Percentiles rank a stretch among this genome's conserved stretches.
These are phyloP conservation scores for Cosmopolites sordidus DNA, from an alignment of 2,888 invertebrate genomes.

Conservation along the genomic window DNA sequence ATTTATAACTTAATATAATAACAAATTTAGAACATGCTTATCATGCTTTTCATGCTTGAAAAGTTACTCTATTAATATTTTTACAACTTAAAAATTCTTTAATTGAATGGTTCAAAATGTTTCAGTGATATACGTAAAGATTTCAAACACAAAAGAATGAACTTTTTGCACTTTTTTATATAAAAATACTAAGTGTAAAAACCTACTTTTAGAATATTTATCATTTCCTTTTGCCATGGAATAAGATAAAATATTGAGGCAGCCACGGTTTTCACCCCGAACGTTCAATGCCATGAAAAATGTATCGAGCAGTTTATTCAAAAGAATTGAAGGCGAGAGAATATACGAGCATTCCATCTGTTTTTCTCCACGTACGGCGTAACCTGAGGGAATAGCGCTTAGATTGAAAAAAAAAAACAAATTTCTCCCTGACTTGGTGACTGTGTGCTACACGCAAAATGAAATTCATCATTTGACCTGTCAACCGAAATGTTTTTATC, in stretches of 20 bases:
- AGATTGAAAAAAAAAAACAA: conserved; percentile 12
- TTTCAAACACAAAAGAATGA: too few species aligned
- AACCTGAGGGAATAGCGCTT: conserved; percentile 3
- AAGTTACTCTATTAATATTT: too few species aligned
- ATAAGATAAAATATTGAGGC: conserved; percentile 15
- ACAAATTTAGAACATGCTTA: too few species aligned
- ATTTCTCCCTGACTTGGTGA: neutral
- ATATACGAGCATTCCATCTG: conserved; percentile 5
- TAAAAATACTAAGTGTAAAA: too few species aligned
- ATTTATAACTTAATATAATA: too few species aligned
- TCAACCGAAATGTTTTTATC: neutral
- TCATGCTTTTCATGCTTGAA: too few species aligned
- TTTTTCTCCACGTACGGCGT: conserved; percentile 7
- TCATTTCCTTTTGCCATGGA: conserved; percentile 9
- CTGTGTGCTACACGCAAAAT: conserved; percentile 7
- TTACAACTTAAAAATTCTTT: too few species aligned
- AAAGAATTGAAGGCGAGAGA: conserved; percentile 7
- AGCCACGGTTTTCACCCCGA: conserved; percentile 3
- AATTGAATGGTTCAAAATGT: too few species aligned
- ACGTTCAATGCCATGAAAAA: conserved; percentile 8
- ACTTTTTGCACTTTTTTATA: too few species aligned
- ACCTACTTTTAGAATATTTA: conserved; percentile 9
- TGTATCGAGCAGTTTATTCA: conserved; percentile 9
- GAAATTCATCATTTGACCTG: conserved; percentile 3
- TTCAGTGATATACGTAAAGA: too few species aligned